Evolutionary conservation across 2,888 invertebrate species (phyloP).

Genomic region (Syritta pipiens): DNA sequence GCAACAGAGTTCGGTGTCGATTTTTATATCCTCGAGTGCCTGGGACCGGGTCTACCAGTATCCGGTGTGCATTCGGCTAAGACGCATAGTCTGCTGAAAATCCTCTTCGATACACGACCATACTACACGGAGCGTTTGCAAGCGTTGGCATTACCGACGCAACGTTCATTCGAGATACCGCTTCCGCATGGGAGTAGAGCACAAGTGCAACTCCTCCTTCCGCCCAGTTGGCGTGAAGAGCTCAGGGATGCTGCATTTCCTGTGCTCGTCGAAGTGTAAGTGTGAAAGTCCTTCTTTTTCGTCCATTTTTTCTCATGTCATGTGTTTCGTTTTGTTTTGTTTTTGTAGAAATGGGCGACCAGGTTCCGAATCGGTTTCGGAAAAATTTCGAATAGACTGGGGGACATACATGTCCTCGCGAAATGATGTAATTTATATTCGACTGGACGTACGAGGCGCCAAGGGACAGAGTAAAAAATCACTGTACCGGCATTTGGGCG

Average conservation of each 20-base stretch:
- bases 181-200: conserved; percentile 91
- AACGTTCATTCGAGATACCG: conserved; percentile 90
- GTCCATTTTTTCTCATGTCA: neutral
- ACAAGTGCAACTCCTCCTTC: conserved; percentile 92
- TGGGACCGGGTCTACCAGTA: conserved; percentile 94
- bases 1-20: conserved; percentile 77
- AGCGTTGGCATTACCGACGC: conserved; percentile 90
- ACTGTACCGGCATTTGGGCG: conserved; percentile 90
- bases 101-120: conserved; percentile 88
- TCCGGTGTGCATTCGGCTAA: conserved; percentile 88
- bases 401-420: conserved; percentile 95
- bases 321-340: neutral
- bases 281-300: conserved; percentile 63
- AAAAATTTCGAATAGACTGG: conserved; percentile 93
- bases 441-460: conserved; percentile 94
- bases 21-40: conserved; percentile 90
- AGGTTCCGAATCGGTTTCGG: conserved; percentile 93
- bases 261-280: conserved; percentile 92
- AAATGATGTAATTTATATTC: conserved; percentile 93
- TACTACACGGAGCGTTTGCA: conserved; percentile 84
- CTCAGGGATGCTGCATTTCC: conserved; percentile 92
- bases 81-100: conserved; percentile 87
- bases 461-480: conserved; percentile 89
- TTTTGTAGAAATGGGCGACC: conserved; percentile 91
- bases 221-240: conserved; percentile 93